Base-by-base conservation (phyloP, 2,113 vertebrate species). In the Scytalopus superciliaris region DNA sequence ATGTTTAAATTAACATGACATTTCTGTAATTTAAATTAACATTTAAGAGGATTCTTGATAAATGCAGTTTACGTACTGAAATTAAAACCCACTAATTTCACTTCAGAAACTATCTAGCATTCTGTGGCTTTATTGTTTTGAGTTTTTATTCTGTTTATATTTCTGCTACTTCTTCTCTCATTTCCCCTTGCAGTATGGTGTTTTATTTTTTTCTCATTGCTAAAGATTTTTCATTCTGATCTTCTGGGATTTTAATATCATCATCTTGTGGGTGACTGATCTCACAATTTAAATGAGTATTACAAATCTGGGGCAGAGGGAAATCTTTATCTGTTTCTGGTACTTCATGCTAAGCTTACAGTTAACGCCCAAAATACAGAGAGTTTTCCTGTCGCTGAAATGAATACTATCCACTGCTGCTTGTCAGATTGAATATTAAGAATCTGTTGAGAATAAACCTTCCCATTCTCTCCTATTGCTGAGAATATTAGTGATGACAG, bases 401-500 rank as follows among this genome's bases (percentile, higher is more conserved):
- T 85, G 39, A 89, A 25, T 0, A 3, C 40, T 95, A 82, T n/a
- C 31, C 73, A 14, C 91, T 97, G 52, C 87, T 39, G 25, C 87
- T 96, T 97, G 83, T 95, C 69, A 95, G 75, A 86, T 84, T 92
- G 89, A 94, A 90, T 94, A 79, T 81, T 39, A 67, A 67, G 55
- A 83, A 39, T 90, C 69, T 96, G 47, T 95, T 97, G 80, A 93
- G 90, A 96, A 56, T 89, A 94, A 94, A 85, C 70, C 96, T 97
- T 94, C 62, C 55, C 45, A 81, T 67, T 63, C 42, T 22, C 55
- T 95, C 35, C 84, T 91, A 67, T 89, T 94, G 88, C 81, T 97
- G 89, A 90, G 93, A 95, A 80, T 96, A 93, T 97, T 97, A 91
- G 79, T 96, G 93, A 92, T 97, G 97, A 97, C 97, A 97, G 60